Evolutionary conservation across 2,888 invertebrate species (phyloP).

Genomic region (Stenotaenia linearis): DNA sequence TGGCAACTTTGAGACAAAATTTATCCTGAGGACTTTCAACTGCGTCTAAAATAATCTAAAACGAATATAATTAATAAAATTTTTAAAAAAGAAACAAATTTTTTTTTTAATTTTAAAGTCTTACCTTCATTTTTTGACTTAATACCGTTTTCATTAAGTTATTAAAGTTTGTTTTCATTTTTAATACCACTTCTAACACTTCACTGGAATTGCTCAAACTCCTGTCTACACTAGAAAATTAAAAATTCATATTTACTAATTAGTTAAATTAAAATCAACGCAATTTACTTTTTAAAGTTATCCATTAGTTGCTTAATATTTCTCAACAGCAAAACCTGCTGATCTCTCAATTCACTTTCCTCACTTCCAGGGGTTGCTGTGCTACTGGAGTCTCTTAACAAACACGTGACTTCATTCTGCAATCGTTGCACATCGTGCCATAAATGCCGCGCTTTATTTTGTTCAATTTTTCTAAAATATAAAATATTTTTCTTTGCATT

Average conservation of each 20-base stretch:
- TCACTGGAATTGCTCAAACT: not conserved
- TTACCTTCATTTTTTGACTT: not conserved
- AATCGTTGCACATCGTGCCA: not conserved
- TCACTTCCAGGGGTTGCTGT: not conserved
- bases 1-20: constrained; percentile 44
- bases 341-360: not conserved
- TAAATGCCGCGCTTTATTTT: not conserved
- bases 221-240: not conserved
- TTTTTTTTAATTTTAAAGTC: no score
- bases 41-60: constrained; percentile 59
- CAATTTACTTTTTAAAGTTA: not conserved
- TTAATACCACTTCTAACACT: not conserved
- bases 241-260: not conserved
- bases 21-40: constrained; percentile 52
- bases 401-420: not conserved
- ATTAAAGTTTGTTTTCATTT: not conserved
- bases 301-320: not conserved
- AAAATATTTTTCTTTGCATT: no score
- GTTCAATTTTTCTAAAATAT: not conserved
- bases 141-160: not conserved
- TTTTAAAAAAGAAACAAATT: not conserved
- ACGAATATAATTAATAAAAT: constrained; percentile 36
- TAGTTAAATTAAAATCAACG: not conserved
- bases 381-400: not conserved
- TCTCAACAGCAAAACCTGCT: not conserved